Percentiles rank a stretch among this genome's conserved stretches.
Evolutionary conservation across 2,113 vertebrate genomes (phyloP).

Genomic region (Onychorhynchus coronatus): DNA sequence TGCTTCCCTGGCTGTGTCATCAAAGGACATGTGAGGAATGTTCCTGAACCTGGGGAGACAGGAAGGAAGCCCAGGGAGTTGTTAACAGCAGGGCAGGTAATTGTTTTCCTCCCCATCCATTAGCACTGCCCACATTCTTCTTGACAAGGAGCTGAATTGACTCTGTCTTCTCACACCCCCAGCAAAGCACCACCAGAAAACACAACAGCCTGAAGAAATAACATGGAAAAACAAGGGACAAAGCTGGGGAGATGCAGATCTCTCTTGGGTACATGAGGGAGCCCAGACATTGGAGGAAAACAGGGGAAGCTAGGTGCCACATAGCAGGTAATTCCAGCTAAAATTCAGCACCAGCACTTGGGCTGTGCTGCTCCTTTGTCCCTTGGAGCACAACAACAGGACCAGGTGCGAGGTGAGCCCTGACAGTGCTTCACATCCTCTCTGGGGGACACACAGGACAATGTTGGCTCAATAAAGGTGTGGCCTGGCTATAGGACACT

Average conservation of each 20-base stretch:
- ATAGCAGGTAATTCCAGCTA: neutral
- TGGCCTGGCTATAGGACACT: neutral
- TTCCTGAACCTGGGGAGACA: constrained; percentile 86
- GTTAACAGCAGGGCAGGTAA: neutral
- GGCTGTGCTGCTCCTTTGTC: neutral
- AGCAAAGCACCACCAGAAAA: neutral
- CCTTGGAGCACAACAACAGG: neutral
- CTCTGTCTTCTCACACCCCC: neutral
- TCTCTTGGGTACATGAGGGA: accelerated
- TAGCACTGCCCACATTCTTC: accelerated
- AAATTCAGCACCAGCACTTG: neutral
- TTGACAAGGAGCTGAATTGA: neutral
- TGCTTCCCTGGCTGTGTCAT: constrained; percentile 86
- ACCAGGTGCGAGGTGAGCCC: neutral
- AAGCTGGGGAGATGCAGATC: neutral
- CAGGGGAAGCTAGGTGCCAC: neutral
- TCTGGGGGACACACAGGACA: neutral
- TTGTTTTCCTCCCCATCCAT: neutral
- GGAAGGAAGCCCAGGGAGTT: neutral
- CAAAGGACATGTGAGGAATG: constrained; percentile 97
- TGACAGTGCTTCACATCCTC: neutral
- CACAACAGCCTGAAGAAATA: neutral
- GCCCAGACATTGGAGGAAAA: neutral
- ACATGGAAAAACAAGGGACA: neutral
- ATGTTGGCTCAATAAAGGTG: neutral